Base-by-base conservation (phyloP, 2,797 vertebrate species). In the Pangasius krempfi region DNA sequence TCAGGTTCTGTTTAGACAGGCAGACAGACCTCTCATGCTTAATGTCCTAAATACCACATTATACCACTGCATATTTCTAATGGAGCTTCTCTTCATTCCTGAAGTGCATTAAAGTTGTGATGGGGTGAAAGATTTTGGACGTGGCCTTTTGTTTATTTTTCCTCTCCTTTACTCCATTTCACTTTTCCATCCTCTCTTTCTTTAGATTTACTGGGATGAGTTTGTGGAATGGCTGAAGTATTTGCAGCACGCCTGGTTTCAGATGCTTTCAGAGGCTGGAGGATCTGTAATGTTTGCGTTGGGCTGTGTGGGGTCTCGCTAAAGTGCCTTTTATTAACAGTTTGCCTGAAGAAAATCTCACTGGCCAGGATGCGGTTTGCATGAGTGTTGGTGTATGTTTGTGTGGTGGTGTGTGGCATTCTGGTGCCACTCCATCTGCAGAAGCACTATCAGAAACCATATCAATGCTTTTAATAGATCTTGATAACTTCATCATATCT, bases 241-340 rank as follows among this genome's bases (percentile, higher is more conserved):
- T 88, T 82, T 81, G 84, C 86, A 79, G 60, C 73, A 84, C 33
- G 88, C 60, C 58, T 88, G 52, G 81, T 88, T 88, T 78, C 50
- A 78, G 82, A 58, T 70, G 76, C 88, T 89, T 88, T 88, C 64
- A 64, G 81, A 87, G 85, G 87, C 88, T 88, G 82, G 87, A 90
- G 84, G 86, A 87, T 86, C 89, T 89, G 70, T 83, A 87, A 87
- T 91, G 90, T 93, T 93, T 91, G 91, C 89, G 90, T 93, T 91
- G 88, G 90, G 86, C 89, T 88, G 89, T 60, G 33, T 64, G 72
- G 87, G 89, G 90, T 92, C 92, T 89, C 91, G 85, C 89, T 91
- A 87, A 93, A 92, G 90, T 90, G 92, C 81, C 87, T 90, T 91
- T 90, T 91, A 89, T 92, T 90, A 90, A 90, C 91, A 89, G 88